Percentiles rank a stretch among this genome's conserved stretches.
These are phyloP conservation scores for Polia nebulosa DNA, from an alignment of 2,888 invertebrate species.

Conservation along the genomic window DNA sequence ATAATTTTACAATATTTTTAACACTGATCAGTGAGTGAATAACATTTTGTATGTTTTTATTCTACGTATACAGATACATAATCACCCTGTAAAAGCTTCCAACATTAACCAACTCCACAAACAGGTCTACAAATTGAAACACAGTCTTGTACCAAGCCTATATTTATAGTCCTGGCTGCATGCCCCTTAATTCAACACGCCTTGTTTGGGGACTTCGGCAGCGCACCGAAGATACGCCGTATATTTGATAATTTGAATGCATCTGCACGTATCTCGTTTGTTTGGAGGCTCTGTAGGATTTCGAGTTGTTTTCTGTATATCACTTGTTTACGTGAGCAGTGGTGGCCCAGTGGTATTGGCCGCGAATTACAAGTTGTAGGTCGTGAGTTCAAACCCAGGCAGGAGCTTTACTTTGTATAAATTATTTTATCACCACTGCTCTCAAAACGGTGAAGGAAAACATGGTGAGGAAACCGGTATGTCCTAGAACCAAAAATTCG, in stretches of 20 bases:
- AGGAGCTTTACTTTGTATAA: too few relatives aligned
- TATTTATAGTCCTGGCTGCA: conserved; percentile 41
- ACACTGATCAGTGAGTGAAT: too few relatives aligned
- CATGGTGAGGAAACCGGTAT: too few relatives aligned
- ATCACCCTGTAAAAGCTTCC: not conserved
- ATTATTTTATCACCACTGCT: too few relatives aligned
- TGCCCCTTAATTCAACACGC: conserved; percentile 49
- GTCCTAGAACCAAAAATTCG: too few relatives aligned
- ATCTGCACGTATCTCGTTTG: conserved; percentile 56
- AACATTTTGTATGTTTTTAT: too few relatives aligned
- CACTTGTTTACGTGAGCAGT: conserved; percentile 23
- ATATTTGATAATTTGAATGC: conserved; percentile 63
- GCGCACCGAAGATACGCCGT: conserved; percentile 40
- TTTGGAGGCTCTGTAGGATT: conserved; percentile 35
- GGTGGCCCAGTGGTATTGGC: too few relatives aligned
- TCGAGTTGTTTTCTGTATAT: conserved; percentile 30
- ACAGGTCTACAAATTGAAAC: conserved; percentile 37
- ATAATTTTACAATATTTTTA: not conserved
- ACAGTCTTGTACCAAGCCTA: conserved; percentile 7
- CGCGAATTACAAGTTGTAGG: too few relatives aligned
- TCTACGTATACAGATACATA: not conserved
- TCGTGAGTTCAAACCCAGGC: too few relatives aligned
- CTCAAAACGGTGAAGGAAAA: too few relatives aligned
- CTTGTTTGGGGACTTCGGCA: conserved; percentile 45
- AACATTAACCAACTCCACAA: conserved; percentile 10